Conservation (phyloP, 2,888 invertebrate species). For the Thymelicus sylvestris region DNA sequence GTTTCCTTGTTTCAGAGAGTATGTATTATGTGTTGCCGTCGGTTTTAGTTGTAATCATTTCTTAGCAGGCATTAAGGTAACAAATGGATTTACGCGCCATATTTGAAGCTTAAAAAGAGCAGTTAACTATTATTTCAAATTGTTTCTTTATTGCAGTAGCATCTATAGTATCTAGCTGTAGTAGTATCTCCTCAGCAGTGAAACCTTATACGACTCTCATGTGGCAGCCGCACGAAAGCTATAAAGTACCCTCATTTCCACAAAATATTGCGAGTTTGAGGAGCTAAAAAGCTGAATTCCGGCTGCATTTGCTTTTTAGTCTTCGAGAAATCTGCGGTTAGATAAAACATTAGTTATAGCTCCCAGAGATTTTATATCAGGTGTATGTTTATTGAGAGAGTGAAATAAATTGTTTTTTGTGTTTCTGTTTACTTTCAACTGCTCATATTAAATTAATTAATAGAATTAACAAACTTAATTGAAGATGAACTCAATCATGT, state of each 20-base stretch:
- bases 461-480: too few species aligned
- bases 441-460: too few species aligned
- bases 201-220: slow-evolving; percentile 41
- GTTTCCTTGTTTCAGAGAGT: too few species aligned
- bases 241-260: slow-evolving; percentile 47
- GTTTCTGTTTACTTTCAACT: not conserved
- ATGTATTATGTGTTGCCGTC: too few species aligned
- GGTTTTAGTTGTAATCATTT: too few species aligned
- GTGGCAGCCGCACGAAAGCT: slow-evolving; percentile 45
- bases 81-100: too few species aligned
- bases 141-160: not conserved
- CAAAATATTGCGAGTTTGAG: slow-evolving; percentile 42
- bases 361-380: slow-evolving; percentile 26
- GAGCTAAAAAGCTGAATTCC: slow-evolving; percentile 41
- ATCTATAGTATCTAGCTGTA: too few species aligned
- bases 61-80: too few species aligned
- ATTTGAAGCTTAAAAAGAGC: too few species aligned
- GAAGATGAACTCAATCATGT: too few species aligned
- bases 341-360: slow-evolving; percentile 36
- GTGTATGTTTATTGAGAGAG: slow-evolving; percentile 11
- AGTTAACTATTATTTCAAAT: too few species aligned
- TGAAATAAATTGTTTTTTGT: not conserved
- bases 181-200: not conserved
- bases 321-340: slow-evolving; percentile 41
- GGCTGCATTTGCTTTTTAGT: slow-evolving; percentile 41